phyloP scores from a whole-genome alignment of 2,113 vertebrate species.

The Cyphomyrus plagiostoma region DNA sequence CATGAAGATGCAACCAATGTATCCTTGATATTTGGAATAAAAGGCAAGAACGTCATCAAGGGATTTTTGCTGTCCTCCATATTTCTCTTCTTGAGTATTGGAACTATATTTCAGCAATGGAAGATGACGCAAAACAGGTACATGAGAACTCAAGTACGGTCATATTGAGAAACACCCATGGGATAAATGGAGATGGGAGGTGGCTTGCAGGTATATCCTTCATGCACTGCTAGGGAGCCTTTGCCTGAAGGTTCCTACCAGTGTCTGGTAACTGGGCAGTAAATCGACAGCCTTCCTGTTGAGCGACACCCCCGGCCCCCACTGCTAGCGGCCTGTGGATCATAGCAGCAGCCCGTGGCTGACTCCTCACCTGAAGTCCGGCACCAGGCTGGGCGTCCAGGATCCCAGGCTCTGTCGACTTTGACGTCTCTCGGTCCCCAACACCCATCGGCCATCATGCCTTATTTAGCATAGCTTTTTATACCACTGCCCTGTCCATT shows the following conservation, averaged over 20 bases:
- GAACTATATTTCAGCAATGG: background rate
- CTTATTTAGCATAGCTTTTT: slow-evolving; percentile 37
- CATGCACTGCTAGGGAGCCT: background rate
- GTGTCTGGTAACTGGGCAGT: slow-evolving; percentile 16
- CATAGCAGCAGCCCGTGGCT: background rate
- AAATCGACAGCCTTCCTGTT: background rate
- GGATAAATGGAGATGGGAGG: background rate
- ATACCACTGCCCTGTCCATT: slow-evolving; percentile 26
- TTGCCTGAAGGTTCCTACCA: slow-evolving; percentile 20
- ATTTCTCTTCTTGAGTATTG: background rate
- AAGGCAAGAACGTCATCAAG: background rate
- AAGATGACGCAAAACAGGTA: background rate
- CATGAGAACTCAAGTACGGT: background rate
- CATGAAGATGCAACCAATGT: background rate
- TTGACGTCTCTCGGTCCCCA: slow-evolving; percentile 13
- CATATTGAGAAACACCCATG: background rate
- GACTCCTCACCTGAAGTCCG: background rate
- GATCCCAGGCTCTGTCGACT: background rate
- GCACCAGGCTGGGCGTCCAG: background rate
- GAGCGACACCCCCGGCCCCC: background rate
- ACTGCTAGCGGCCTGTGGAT: background rate
- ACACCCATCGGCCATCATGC: slow-evolving; percentile 29
- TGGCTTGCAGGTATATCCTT: background rate
- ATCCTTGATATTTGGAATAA: background rate
- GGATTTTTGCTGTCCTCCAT: background rate